phyloP scores from a whole-genome alignment of 64 coral and sea anemone genomes.

The Catalaphyllia jardinei region DNA sequence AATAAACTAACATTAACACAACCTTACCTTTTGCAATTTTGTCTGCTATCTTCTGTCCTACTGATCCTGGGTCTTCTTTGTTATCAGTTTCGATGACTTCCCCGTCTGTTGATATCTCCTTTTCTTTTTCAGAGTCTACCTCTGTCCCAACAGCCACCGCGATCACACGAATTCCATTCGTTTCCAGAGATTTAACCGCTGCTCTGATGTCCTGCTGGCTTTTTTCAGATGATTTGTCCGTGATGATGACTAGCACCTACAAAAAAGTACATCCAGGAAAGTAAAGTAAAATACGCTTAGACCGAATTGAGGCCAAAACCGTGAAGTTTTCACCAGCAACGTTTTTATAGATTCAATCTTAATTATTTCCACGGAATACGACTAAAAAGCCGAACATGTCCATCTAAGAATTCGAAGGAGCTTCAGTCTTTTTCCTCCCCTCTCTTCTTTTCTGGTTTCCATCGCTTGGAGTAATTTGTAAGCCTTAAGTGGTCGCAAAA shows the following conservation, averaged over 20 bases:
- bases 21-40: conserved; percentile 50
- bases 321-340: too few relatives aligned
- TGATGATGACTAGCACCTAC: conserved; percentile 75
- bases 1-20: not conserved
- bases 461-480: too few relatives aligned
- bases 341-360: too few relatives aligned
- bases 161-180: conserved; percentile 48
- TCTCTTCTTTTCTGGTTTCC: too few relatives aligned
- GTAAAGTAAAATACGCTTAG: not conserved
- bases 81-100: conserved; percentile 35
- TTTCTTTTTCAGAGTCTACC: conserved; percentile 13
- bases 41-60: conserved; percentile 42
- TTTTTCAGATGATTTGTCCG: conserved; percentile 67
- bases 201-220: conserved; percentile 36
- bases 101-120: conserved; percentile 18
- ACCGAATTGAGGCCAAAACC: too few relatives aligned
- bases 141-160: conserved; percentile 48
- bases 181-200: conserved; percentile 8
- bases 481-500: too few relatives aligned
- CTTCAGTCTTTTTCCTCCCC: too few relatives aligned
- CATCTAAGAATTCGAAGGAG: too few relatives aligned
- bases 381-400: too few relatives aligned
- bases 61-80: not conserved
- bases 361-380: too few relatives aligned
- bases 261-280: not conserved